Evolutionary conservation across 2,888 invertebrate species (phyloP), one percentile per base, ranked within the genome.

Genomic region (Aphodius sticticus): DNA sequence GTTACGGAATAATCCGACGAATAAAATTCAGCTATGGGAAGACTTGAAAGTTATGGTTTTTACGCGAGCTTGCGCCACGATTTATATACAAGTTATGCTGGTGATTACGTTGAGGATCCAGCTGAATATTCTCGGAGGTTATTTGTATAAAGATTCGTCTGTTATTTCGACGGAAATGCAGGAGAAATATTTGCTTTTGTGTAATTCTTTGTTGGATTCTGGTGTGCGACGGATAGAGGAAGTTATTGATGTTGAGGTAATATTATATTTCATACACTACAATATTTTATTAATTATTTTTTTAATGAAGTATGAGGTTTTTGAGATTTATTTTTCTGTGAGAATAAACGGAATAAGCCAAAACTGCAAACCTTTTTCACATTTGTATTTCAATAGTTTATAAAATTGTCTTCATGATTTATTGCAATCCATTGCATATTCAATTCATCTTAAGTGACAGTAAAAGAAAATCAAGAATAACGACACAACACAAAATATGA

Each of bases 71-170:
- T 93, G 94, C 84, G 92, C 94, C 14, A 91, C 96, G 80, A 93
- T 97, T 76, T 98, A 98, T 90, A 93, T 96, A 16, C 92, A 95
- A 76, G 94, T 95, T 70, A 94, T 98, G 91, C 89, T 98, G 76
- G 95, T 95, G 81, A 93, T 96, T 53, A 93, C 96, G 37, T 89
- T 98, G 77, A 92, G 96, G 84, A 93, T 97, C 38, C 97, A 98
- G 87, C 91, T 98, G 36, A 97, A 96, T 88, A 90, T 98, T 16
- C 93, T 98, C 79, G 97, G 97, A 69, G 98, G 97, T 1, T 96
- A 96, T 88, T 92, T 97, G 83, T 97, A 95, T 85, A 93, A 93
- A 85, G 94, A 96, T 85, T 93, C 93, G 0, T 90, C 91, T 69
- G 88, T 92, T 12, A 90, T 93, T 35, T 92, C 92, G 82, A 93